Evolutionary conservation across 2,113 vertebrate genomes (phyloP).

Genomic region (Platichthys flesus): DNA sequence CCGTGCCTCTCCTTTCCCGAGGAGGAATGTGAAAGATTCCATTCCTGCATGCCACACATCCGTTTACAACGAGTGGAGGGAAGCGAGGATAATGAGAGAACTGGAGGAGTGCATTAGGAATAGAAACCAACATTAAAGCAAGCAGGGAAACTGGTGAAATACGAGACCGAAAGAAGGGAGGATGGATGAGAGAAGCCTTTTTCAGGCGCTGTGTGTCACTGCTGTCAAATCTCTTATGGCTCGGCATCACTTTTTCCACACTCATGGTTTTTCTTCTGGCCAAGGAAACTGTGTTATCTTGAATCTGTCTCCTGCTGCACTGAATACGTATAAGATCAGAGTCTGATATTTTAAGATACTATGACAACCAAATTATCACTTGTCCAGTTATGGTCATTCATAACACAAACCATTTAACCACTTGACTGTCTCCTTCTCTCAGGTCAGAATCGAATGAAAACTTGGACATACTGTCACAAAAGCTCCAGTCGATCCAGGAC

Average conservation of each 20-base stretch:
- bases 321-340: conserved; percentile 1
- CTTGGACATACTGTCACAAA: conserved; percentile 83
- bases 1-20: conserved; percentile 8
- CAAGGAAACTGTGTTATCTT: conserved; percentile 39
- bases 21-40: conserved; percentile 67
- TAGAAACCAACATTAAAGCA: conserved; percentile 41
- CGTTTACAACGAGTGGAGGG: conserved; percentile 43
- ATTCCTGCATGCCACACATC: conserved; percentile 36
- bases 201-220: conserved; percentile 11
- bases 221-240: conserved; percentile 33
- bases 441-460: conserved; percentile 86
- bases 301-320: conserved; percentile 19
- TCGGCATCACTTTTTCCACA: conserved; percentile 52
- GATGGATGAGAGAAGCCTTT: conserved; percentile 24
- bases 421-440: conserved; percentile 13
- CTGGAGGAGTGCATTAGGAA: conserved; percentile 41
- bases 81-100: conserved; percentile 25
- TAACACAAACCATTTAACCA: neutral
- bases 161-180: conserved; percentile 26
- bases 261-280: conserved; percentile 30
- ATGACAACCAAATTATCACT: neutral
- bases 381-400: conserved; percentile 1
- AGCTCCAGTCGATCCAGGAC: conserved; percentile 86
- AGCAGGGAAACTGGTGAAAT: conserved; percentile 37
- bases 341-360: conserved; percentile 8